Evolutionary conservation across 2,797 vertebrate genomes (phyloP).

Genomic region (Myotis myotis): DNA sequence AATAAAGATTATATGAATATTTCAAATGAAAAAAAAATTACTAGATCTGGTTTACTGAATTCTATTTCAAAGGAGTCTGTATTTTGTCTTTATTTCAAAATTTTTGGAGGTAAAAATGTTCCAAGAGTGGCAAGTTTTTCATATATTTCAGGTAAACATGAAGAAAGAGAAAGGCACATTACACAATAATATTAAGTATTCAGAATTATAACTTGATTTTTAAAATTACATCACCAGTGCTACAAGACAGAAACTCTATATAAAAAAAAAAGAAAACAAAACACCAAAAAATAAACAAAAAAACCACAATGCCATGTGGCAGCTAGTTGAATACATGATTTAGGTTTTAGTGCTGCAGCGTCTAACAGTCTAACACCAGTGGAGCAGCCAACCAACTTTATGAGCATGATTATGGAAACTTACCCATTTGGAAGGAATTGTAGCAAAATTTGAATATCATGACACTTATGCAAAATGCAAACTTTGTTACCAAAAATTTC

Average conservation of each 20-base stretch:
- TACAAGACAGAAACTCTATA: not conserved
- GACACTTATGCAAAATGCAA: not conserved
- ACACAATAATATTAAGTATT: not conserved
- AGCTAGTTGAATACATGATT: not conserved
- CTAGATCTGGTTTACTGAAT: not conserved
- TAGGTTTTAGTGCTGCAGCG: not conserved
- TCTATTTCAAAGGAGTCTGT: conserved; percentile 8
- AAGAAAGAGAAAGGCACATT: not conserved
- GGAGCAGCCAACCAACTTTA: not conserved
- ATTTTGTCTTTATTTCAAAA: not conserved
- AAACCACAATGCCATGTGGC: not conserved
- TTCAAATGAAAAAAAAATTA: not conserved
- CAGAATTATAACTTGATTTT: not conserved
- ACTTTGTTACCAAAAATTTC: not conserved
- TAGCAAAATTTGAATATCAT: conserved; percentile 45
- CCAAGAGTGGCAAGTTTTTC: not conserved
- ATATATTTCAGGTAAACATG: not conserved
- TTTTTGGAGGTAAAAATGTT: not conserved
- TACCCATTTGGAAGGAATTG: conserved; percentile 7
- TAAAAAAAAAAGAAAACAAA: not conserved
- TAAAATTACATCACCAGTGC: not conserved
- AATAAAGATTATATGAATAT: not conserved
- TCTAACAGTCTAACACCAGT: not conserved
- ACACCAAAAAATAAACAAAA: too few species aligned
- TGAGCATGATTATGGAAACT: not conserved